phyloP scores from a whole-genome alignment of 2,113 vertebrate species.

The Pterocles orientalis region DNA sequence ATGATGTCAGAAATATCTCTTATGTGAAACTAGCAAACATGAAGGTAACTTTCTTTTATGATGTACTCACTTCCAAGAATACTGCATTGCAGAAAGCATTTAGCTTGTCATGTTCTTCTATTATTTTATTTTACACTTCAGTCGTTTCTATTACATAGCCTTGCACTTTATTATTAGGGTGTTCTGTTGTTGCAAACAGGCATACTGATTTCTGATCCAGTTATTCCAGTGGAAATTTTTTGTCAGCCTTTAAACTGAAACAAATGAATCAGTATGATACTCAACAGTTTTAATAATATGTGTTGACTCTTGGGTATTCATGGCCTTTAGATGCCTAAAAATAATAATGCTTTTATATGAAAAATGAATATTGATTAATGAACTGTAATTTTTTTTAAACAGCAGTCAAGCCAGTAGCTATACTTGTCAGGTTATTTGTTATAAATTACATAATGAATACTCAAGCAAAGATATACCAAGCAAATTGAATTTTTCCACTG shows the following conservation, averaged over 20 bases:
- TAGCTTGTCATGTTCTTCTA: constrained; percentile 67
- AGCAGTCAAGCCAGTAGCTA: constrained; percentile 64
- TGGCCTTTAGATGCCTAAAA: constrained; percentile 79
- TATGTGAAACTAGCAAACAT: constrained; percentile 49
- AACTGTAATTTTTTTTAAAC: constrained; percentile 77
- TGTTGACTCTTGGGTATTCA: constrained; percentile 73
- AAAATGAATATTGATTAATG: constrained; percentile 81
- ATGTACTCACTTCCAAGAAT: constrained; percentile 23
- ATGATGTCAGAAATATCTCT: background rate
- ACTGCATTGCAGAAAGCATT: constrained; percentile 51
- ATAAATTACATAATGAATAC: constrained; percentile 69
- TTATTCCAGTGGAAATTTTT: constrained; percentile 57
- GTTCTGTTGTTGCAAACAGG: constrained; percentile 60
- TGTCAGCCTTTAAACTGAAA: constrained; percentile 64
- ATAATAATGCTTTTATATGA: constrained; percentile 79
- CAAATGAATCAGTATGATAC: constrained; percentile 63
- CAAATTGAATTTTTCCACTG: background rate
- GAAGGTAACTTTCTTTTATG: constrained; percentile 28
- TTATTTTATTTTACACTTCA: constrained; percentile 76
- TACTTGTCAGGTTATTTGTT: constrained; percentile 74
- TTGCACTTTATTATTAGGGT: constrained; percentile 68
- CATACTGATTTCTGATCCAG: constrained; percentile 41
- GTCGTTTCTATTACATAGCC: constrained; percentile 70
- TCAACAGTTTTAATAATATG: constrained; percentile 70
- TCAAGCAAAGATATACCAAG: background rate